Evolutionary conservation across 1,140 invertebrate species (phyloP), one percentile per base, ranked within the genome.

Genomic region (Bombus waltoni): DNA sequence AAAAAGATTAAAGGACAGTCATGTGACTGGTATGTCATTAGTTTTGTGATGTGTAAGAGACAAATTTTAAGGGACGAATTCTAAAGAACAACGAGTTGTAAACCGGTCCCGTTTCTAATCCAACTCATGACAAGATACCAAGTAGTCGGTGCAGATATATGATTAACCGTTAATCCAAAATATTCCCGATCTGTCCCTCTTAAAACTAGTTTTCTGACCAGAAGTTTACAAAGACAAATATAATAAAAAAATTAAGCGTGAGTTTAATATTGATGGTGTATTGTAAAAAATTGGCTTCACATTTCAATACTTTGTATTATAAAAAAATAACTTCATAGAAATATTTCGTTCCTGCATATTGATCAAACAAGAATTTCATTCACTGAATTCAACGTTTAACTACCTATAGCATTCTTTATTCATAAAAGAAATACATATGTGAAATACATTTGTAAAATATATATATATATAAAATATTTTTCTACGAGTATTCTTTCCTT

Each of bases 161-260:
- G 77, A 68, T 68, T 79, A 79, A 79, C 77, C 62, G 62, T 79
- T 79, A 78, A 66, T 79, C 62, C 77, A 8, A 79, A 78, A 79
- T 79, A 68, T 79, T 79, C 11, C 28, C 44, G 59, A 79, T 68
- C 40, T 47, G 22, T 38, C 4, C n/a, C 38, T 22, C 3, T 68
- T 68, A 32, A 68, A 68, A 66, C 42, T 68, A 66, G 40, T 78
- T 66, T 35, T 18, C 10, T 44, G n/a, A 25, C n/a, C 35, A 35
- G 42, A 79, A 68, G 4, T 78, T 79, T 4, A 15, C 42, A 47
- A 47, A 68, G 42, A 38, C 22, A 68, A 42, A 28, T 28, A 44
- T 68, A 35, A 47, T 66, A 22, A 32, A 35, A 35, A 10, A 8
- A 47, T 35, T 25, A 28, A 25, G 25, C 32, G 76, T 35, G 42